A percentile compares a stretch with the other conserved stretches of the same genome.
These are phyloP conservation scores for Drymodes brunneopygia DNA, from an alignment of 2,113 vertebrate species.

Conservation along the genomic window DNA sequence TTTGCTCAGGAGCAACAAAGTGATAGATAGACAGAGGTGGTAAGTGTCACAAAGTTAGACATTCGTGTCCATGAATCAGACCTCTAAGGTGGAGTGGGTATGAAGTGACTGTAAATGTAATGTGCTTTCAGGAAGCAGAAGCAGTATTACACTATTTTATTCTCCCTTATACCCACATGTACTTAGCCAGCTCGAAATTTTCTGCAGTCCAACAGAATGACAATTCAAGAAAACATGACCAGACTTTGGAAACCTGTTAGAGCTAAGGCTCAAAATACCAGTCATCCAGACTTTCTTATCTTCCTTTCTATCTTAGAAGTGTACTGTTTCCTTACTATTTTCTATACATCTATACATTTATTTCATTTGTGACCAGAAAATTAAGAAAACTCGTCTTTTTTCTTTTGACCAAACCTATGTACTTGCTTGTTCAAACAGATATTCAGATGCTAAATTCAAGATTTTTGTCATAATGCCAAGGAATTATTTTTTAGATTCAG, in stretches of 20 bases:
- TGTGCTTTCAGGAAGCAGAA: not conserved
- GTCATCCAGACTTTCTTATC: not conserved
- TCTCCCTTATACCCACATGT: not conserved
- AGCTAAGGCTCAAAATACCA: not conserved
- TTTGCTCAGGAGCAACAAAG: not conserved
- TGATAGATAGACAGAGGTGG: not conserved
- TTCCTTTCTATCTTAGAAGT: not conserved
- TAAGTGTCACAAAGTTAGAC: not conserved
- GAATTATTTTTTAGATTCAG: not conserved
- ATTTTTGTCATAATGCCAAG: not conserved
- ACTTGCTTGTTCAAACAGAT: not conserved
- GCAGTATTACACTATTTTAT: not conserved
- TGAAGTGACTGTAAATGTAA: not conserved
- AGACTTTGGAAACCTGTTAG: not conserved
- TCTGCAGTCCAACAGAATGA: not conserved
- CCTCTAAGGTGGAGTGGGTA: not conserved
- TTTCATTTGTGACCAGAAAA: not conserved
- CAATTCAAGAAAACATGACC: not conserved
- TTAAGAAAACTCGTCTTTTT: not conserved
- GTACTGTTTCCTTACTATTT: not conserved
- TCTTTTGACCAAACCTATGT: not conserved
- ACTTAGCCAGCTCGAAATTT: not conserved
- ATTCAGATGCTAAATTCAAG: not conserved
- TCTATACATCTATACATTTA: not conserved
- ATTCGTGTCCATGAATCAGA: not conserved